phyloP scores from a whole-genome alignment of 2,888 invertebrate species.

The Shargacucullia verbasci region DNA sequence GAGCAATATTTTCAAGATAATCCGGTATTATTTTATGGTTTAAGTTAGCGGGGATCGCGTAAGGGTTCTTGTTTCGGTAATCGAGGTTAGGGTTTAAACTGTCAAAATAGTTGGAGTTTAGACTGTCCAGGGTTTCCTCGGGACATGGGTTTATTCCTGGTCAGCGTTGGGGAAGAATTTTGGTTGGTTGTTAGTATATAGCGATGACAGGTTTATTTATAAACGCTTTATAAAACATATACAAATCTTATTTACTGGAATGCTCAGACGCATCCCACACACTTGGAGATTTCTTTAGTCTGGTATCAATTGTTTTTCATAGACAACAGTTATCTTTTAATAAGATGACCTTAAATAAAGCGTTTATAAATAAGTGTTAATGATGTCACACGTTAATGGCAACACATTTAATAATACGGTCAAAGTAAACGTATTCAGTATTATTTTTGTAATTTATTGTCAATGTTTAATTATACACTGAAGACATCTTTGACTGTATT shows the following conservation, averaged over 20 bases:
- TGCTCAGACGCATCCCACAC: no score
- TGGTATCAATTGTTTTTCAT: no score
- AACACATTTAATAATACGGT: constrained; percentile 34
- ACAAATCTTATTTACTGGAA: no score
- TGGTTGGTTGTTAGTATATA: constrained; percentile 55
- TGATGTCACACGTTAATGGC: constrained; percentile 37
- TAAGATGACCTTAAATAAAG: constrained; percentile 8
- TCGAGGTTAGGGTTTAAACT: constrained; percentile 81
- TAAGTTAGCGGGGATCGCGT: constrained; percentile 86
- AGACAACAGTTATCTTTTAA: no score
- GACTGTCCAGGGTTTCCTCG: constrained; percentile 81
- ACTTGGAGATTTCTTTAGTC: no score
- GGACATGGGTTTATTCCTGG: constrained; percentile 76
- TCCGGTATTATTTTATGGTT: constrained; percentile 80
- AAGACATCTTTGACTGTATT: constrained; percentile 26
- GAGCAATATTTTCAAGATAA: constrained; percentile 69
- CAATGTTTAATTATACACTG: no score
- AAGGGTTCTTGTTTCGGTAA: constrained; percentile 84
- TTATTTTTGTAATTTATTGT: not conserved
- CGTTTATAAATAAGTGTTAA: constrained; percentile 42
- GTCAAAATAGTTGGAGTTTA: constrained; percentile 82
- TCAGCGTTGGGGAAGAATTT: constrained; percentile 72
- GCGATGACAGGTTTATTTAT: constrained; percentile 48
- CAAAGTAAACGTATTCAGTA: constrained; percentile 18
- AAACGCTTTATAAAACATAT: constrained; percentile 49